Conservation (phyloP, 2,113 vertebrate species). For the Siniperca chuatsi region DNA sequence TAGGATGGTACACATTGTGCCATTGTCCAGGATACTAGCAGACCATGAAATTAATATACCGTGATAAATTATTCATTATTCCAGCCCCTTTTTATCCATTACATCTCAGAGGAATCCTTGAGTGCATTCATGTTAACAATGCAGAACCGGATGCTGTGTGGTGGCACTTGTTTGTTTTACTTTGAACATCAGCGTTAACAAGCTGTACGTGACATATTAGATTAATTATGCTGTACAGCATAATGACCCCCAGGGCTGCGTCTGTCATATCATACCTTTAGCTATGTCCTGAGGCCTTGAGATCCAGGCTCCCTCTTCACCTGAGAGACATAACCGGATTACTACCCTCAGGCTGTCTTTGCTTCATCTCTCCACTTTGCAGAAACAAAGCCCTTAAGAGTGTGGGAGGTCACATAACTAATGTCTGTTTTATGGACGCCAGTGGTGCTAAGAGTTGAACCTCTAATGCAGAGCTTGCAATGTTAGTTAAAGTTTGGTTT, state of each 20-base stretch:
- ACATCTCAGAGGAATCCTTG: conserved; percentile 69
- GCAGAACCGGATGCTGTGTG: conserved; percentile 60
- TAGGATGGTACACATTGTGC: conserved; percentile 37
- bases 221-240: conserved; percentile 71
- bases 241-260: conserved; percentile 65
- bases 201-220: conserved; percentile 72
- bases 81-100: conserved; percentile 68
- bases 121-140: conserved; percentile 74
- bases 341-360: conserved; percentile 65
- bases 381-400: conserved; percentile 54
- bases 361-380: conserved; percentile 60
- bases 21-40: conserved; percentile 61
- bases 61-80: conserved; percentile 80
- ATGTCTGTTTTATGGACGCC: conserved; percentile 43
- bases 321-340: conserved; percentile 61
- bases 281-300: conserved; percentile 58
- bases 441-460: conserved; percentile 4
- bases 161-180: conserved; percentile 70
- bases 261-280: conserved; percentile 59
- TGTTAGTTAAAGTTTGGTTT: conserved; percentile 41
- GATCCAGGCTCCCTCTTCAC: conserved; percentile 56
- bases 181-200: conserved; percentile 77
- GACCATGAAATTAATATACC: conserved; percentile 77
- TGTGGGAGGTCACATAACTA: conserved; percentile 53
- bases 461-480: conserved; percentile 17